These are phyloP conservation scores for Archips crataeganus DNA, from an alignment of 2,888 invertebrate genomes.

Conservation along the genomic window DNA sequence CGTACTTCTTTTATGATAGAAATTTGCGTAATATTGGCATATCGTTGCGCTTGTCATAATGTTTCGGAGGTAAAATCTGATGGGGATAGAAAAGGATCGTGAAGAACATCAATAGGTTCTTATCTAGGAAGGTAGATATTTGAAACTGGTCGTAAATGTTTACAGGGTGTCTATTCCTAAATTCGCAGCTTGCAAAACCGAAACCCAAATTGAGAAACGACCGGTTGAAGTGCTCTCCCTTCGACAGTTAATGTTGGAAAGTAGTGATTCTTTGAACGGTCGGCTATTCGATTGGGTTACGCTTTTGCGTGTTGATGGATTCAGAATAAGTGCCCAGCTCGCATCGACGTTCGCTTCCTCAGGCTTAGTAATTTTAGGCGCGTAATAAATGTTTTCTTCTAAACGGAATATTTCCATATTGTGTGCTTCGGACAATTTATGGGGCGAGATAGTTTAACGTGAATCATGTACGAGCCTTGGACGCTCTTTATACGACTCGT, in stretches of 20 bases:
- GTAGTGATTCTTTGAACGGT: slow-evolving; percentile 42
- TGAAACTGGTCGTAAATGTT: slow-evolving; percentile 82
- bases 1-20: slow-evolving; percentile 6
- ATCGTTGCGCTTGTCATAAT: slow-evolving; percentile 11
- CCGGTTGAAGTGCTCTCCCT: slow-evolving; percentile 37
- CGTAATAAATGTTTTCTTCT: slow-evolving; percentile 85
- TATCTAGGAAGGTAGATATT: slow-evolving; percentile 66
- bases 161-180: slow-evolving; percentile 49
- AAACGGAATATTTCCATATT: slow-evolving; percentile 66
- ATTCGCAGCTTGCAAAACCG: slow-evolving; percentile 33
- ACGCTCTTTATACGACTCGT: slow-evolving; percentile 7
- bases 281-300: slow-evolving; percentile 29
- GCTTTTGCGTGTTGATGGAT: slow-evolving; percentile 22
- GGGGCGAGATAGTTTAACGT: slow-evolving; percentile 50
- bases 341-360: slow-evolving; percentile 82
- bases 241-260: slow-evolving; percentile 37
- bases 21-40: slow-evolving; percentile 14
- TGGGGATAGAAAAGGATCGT: slow-evolving; percentile 36
- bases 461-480: slow-evolving; percentile 12
- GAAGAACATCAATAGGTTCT: slow-evolving; percentile 41
- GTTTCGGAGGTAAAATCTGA: slow-evolving; percentile 22
- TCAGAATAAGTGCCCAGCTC: slow-evolving; percentile 56
- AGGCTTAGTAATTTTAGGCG: slow-evolving; percentile 84
- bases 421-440: slow-evolving; percentile 68
- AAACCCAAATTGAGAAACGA: slow-evolving; percentile 30